Evolutionary conservation across 2,888 invertebrate species (phyloP).

Genomic region (Chrysopilus asiliformis): DNA sequence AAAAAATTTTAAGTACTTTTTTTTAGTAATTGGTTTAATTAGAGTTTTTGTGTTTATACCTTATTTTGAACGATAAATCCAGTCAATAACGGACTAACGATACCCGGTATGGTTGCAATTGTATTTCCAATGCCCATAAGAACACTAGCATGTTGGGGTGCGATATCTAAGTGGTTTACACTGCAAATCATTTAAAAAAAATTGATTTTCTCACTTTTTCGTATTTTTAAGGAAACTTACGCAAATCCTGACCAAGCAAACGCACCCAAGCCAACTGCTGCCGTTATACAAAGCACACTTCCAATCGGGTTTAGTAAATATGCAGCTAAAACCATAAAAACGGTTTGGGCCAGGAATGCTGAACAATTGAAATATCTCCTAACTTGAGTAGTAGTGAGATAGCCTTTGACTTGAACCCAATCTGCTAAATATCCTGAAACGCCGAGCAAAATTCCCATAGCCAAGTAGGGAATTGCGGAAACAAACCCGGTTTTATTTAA

Average conservation of each 20-base stretch:
- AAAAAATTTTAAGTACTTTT: constrained; percentile 8
- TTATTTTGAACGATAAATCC: constrained; percentile 62
- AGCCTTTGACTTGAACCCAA: constrained; percentile 49
- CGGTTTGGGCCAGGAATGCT: constrained; percentile 63
- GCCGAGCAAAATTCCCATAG: constrained; percentile 72
- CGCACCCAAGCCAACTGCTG: constrained; percentile 82
- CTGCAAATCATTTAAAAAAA: constrained; percentile 30
- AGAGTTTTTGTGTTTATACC: constrained; percentile 35
- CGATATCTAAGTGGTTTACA: constrained; percentile 77
- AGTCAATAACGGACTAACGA: constrained; percentile 73
- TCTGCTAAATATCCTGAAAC: constrained; percentile 75
- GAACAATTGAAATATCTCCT: constrained; percentile 59
- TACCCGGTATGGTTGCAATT: constrained; percentile 80
- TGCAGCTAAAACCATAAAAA: constrained; percentile 75
- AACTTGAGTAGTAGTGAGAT: constrained; percentile 61
- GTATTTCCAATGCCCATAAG: constrained; percentile 88
- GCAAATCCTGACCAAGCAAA: constrained; percentile 89
- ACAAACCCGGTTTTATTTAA: constrained; percentile 68
- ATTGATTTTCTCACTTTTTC: background rate
- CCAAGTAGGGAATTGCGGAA: constrained; percentile 76
- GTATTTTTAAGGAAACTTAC: constrained; percentile 35
- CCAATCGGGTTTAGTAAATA: constrained; percentile 53
- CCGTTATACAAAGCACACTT: constrained; percentile 68
- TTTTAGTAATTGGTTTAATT: background rate
- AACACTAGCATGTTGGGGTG: constrained; percentile 82